Base-by-base conservation (phyloP, 2,888 invertebrate species). In the Brassicogethes aeneus region DNA sequence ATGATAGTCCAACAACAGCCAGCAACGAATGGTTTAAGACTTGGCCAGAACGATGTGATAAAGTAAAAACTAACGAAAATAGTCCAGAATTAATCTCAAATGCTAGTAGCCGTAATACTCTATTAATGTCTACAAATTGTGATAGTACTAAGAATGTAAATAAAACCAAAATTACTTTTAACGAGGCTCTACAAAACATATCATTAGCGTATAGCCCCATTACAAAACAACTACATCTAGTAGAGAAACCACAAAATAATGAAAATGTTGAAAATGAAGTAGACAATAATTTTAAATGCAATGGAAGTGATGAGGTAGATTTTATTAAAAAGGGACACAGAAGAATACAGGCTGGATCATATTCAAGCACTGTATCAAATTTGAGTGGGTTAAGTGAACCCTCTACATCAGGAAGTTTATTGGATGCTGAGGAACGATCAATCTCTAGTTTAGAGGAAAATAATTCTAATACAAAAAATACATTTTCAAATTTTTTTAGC, bases 141-240 rank as follows among this genome's bases (percentile, higher is more conserved):
- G 50, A 54, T 51, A 57, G 51, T 47, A 47, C 47, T 48, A 51
- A 49, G 35, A 56, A 59, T 44, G 69, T 73, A 32, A 32, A 8
- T 60, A 76, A 75, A 61, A 63, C 62, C 42, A 64, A 60, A 47
- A 70, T 77, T 63, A 74, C 75, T 46, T 70, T 84, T 46, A 80
- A 79, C 59, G 79, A 80, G 65, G 81, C 83, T 39, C 66, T 85
- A 55, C 79, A 82, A 60, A 80, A 76, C 62, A 82, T 85, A 71
- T 81, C 83, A 49, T 66, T 85, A 47, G 81, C 82, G 2, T 85
- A 84, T 66, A 83, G 81, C 62, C 84, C 84, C 10, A 72, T 81
- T 36, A 84, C 83, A 15, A 84, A 81, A 61, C 80, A 83, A 55
- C 65, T 83, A 46, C 82, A 82, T 65, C 74, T 80, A 36, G 73